Percentiles rank a stretch among this genome's conserved stretches.
phyloP scores from a whole-genome alignment of 2,113 vertebrate genomes.

The Pseudopodoces humilis region DNA sequence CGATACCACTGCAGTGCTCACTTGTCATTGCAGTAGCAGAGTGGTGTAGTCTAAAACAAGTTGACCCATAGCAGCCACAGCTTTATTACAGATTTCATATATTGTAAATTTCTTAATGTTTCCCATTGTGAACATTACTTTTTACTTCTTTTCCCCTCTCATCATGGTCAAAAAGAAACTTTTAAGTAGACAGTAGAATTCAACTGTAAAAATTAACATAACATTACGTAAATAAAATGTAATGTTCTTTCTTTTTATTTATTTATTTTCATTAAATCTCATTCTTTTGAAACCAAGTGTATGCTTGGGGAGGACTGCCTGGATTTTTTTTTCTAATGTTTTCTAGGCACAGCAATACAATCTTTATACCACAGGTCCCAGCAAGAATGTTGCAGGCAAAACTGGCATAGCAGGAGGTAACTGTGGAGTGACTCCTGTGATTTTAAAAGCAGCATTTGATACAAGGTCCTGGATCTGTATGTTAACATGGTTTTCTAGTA shows the following conservation, averaged over 20 bases:
- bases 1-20: neutral
- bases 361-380: neutral
- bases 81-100: neutral
- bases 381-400: rapidly evolving
- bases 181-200: neutral
- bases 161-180: neutral
- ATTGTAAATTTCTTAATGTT: neutral
- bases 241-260: neutral
- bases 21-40: neutral
- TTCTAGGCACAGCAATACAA: neutral
- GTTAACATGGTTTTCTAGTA: neutral
- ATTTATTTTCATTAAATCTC: neutral
- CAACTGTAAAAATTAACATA: neutral
- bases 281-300: neutral
- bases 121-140: neutral
- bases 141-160: neutral
- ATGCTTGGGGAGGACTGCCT: neutral
- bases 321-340: neutral
- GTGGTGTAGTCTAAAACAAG: neutral
- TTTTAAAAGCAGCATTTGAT: neutral
- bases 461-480: neutral
- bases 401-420: neutral
- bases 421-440: neutral
- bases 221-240: neutral
- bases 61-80: neutral